Evolutionary conservation across 1,140 invertebrate species (phyloP), one percentile per base, ranked within the genome.

Genomic region (Tenebrio molitor): DNA sequence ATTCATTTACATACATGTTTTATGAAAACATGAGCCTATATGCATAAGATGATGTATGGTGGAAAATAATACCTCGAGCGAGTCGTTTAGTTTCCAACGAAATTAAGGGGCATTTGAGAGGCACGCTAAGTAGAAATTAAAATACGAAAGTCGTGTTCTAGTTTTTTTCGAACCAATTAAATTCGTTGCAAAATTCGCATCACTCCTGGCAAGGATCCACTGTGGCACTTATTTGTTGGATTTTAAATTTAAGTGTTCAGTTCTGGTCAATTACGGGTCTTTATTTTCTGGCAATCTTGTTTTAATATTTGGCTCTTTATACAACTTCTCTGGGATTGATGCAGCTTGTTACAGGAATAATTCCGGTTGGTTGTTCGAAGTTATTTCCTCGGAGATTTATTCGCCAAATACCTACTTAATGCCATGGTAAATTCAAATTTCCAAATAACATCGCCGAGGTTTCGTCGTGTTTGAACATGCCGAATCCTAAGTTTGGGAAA

Each of bases 1-100:
- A 53, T 53, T 53, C 46, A 53, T 53, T 53, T 53, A 25, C 46
- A 25, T 53, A 53, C 19, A 29, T 53, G 46, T 23, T 53, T 46
- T 53, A 53, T 53, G 46, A 25, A 53, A 53, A 23, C 46, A 23
- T 21, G 19, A 53, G 21, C 17, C 10, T 10, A 53, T 53, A 53
- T 25, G 21, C 21, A 25, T 25, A 53, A 25, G 15, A 25, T 23
- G 46, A 53, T 53, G 19, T 53, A 53, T 53, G 21, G 12, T 53
- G 3, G 14, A 16, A 46, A 46, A 46, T 17, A 46, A 46, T 17
- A 7, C n/a, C 36, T 39, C 29, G 29, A 33, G 29, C n/a, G 12
- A 39, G 7, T 39, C 36, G 36, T 39, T 39, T 5, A 39, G 29
- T 39, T 12, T 39, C 5, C 12, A 12, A 39, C n/a, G 12, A 12